Evolutionary conservation across 2,888 invertebrate species (phyloP).

Genomic region (Priocnemis perturbator): DNA sequence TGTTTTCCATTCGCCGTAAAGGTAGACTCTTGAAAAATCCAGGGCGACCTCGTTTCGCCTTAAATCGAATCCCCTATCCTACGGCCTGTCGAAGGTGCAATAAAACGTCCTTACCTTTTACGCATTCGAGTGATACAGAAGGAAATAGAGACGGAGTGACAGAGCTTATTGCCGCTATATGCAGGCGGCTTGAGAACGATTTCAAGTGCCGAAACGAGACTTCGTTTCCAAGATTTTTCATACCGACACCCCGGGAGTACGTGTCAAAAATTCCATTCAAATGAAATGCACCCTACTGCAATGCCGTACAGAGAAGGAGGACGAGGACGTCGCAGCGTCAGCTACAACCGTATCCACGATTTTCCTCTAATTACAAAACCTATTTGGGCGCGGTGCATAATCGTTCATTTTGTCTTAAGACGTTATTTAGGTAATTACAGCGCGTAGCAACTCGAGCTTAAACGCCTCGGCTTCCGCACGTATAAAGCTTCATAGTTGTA

Average conservation of each 20-base stretch:
- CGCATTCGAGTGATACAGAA: conserved; percentile 25
- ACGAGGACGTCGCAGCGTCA: no score
- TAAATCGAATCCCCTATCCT: conserved; percentile 19
- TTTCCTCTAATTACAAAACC: no score
- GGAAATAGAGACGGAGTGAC: conserved; percentile 10
- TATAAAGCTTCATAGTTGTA: not conserved
- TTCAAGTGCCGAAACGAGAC: not conserved
- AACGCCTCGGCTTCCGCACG: conserved; percentile 33
- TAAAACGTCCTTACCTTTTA: conserved; percentile 39
- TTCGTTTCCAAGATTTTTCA: not conserved
- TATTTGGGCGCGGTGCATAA: no score
- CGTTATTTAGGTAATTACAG: conserved; percentile 38
- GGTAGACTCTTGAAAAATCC: conserved; percentile 5
- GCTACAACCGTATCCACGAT: no score
- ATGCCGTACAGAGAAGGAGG: not conserved
- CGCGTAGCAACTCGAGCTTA: conserved; percentile 36
- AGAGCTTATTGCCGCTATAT: conserved; percentile 40
- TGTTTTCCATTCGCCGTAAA: not conserved
- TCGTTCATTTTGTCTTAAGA: no score
- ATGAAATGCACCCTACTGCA: not conserved
- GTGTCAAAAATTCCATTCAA: conserved; percentile 11
- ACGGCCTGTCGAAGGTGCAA: conserved; percentile 23
- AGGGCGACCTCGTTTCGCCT: conserved; percentile 11
- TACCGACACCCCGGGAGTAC: no score
- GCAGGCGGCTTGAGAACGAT: conserved; percentile 8